A percentile compares a stretch with the other conserved stretches of the same genome.
Conservation (phyloP, 2,113 vertebrate genomes). For the Plecotus auritus region DNA sequence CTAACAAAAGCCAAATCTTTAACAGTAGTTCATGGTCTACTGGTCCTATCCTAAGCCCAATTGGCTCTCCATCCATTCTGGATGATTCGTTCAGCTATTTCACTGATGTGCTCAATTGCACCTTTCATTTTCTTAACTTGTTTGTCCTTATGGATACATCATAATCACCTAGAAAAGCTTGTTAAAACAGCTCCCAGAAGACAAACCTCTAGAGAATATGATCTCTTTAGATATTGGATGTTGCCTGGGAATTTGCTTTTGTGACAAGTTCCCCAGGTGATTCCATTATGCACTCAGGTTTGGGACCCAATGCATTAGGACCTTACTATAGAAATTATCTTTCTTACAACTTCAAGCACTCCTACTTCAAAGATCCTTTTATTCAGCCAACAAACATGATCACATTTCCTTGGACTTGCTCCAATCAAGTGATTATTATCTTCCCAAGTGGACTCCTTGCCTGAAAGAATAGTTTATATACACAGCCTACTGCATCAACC, state of each 20-base stretch:
- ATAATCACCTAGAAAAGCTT: not conserved
- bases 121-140: not conserved
- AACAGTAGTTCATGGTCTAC: not conserved
- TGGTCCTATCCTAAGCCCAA: not conserved
- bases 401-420: constrained; percentile 40
- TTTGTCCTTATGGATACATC: not conserved
- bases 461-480: constrained; percentile 43
- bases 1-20: not conserved
- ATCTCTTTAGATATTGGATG: not conserved
- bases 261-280: not conserved
- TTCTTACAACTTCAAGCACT: constrained; percentile 17
- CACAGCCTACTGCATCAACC: not conserved
- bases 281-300: not conserved
- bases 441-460: constrained; percentile 5
- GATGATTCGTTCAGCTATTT: not conserved
- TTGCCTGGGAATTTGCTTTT: not conserved
- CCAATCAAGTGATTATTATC: constrained; percentile 52
- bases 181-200: not conserved
- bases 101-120: not conserved
- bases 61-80: not conserved
- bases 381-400: constrained; percentile 47
- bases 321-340: not conserved
- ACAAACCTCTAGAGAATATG: not conserved
- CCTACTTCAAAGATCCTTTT: constrained; percentile 30
- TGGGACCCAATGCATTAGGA: not conserved